These are phyloP conservation scores for Serinus canaria DNA, from an alignment of 2,113 vertebrate genomes.

Conservation along the genomic window DNA sequence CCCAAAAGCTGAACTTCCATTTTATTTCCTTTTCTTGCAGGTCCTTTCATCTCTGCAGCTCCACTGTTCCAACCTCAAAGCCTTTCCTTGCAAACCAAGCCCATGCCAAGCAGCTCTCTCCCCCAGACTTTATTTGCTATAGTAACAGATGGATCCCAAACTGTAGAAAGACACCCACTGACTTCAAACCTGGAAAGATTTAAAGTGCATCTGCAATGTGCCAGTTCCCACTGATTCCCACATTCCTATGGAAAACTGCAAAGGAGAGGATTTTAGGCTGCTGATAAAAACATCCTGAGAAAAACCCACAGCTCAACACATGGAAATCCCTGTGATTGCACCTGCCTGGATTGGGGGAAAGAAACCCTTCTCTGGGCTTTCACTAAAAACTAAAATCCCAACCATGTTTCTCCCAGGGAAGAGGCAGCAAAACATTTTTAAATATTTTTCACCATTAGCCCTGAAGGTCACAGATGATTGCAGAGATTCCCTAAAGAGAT, in stretches of 20 bases:
- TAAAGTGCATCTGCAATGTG: constrained; percentile 30
- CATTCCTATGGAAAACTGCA: background rate
- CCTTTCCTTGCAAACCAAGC: background rate
- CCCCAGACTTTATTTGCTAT: background rate
- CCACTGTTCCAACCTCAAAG: background rate
- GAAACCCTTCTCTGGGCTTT: background rate
- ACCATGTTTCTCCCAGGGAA: background rate
- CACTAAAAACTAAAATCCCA: background rate
- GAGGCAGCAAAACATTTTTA: background rate
- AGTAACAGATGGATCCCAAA: constrained; percentile 50
- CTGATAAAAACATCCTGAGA: background rate
- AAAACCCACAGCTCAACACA: background rate
- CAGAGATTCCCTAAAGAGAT: background rate
- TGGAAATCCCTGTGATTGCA: background rate
- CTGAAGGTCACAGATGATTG: background rate
- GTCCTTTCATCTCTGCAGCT: background rate
- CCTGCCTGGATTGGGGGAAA: background rate
- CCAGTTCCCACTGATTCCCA: background rate
- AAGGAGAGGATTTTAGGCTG: background rate
- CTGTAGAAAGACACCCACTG: constrained; percentile 13
- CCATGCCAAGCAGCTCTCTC: background rate
- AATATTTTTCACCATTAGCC: background rate
- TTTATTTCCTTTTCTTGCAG: background rate
- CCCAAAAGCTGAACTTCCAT: background rate
- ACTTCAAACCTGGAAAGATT: constrained; percentile 46